Percentiles rank a stretch among this genome's conserved stretches.
Conservation (phyloP, 2,797 vertebrate genomes). For the Sus cebifrons region DNA sequence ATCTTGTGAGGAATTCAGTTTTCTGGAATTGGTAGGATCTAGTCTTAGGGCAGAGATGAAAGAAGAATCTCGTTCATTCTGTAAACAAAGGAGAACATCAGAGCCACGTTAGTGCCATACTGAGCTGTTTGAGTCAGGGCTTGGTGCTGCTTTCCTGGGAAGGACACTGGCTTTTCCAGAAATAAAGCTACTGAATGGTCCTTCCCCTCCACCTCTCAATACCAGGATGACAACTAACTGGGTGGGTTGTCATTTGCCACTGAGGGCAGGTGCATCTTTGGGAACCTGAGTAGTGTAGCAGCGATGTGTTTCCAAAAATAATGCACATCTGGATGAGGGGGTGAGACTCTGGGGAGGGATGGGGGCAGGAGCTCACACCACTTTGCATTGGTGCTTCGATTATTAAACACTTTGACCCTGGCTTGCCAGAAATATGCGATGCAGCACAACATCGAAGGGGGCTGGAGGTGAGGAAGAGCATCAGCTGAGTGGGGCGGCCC, state of each 20-base stretch:
- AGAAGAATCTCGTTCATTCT: constrained; percentile 81
- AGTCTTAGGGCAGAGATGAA: constrained; percentile 87
- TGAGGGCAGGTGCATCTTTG: background rate
- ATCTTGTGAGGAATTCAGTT: constrained; percentile 79
- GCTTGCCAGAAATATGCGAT: background rate
- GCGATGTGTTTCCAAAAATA: background rate
- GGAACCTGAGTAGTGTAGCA: background rate
- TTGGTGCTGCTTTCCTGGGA: background rate
- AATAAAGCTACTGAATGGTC: background rate
- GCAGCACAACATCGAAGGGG: background rate
- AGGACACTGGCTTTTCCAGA: background rate
- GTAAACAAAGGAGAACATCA: constrained; percentile 87
- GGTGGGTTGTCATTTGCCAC: background rate
- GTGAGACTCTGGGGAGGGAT: background rate
- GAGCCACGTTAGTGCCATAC: background rate
- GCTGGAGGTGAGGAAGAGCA: fast-evolving
- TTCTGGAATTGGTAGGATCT: constrained; percentile 76
- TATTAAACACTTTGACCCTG: background rate
- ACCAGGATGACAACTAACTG: background rate
- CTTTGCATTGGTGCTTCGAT: background rate
- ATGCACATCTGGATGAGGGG: background rate
- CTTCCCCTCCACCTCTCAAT: background rate
- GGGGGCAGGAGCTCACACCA: background rate
- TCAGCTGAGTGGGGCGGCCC: background rate
- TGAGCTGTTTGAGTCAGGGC: background rate